These are phyloP conservation scores for Sinella curviseta DNA, from an alignment of 1,140 invertebrate genomes.

Conservation along the genomic window DNA sequence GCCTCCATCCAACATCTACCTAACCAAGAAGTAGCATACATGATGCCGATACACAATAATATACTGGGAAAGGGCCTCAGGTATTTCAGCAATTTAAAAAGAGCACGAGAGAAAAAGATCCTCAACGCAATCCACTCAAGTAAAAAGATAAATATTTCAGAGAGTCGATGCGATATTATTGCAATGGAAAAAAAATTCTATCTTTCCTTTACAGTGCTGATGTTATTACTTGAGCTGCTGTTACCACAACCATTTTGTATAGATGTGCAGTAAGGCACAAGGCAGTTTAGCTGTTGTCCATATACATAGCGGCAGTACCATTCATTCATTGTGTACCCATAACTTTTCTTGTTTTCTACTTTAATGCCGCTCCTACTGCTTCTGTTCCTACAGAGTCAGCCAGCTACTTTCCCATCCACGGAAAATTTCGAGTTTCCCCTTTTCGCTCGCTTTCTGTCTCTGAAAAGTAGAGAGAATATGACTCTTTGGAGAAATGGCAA, in stretches of 20 bases:
- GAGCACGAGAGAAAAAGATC: not conserved
- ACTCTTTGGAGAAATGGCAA: not conserved
- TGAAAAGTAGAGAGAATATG: not conserved
- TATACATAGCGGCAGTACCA: too few species aligned
- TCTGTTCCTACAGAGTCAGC: not conserved
- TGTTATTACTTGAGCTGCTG: slow-evolving; percentile 4
- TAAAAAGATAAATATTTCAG: slow-evolving; percentile 17
- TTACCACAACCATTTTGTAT: slow-evolving; percentile 12
- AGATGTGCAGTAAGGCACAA: not conserved
- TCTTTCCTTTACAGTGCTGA: not conserved
- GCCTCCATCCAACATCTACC: too few species aligned
- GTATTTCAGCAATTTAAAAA: slow-evolving; percentile 4
- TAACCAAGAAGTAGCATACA: too few species aligned
- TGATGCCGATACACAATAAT: too few species aligned
- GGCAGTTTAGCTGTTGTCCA: too few species aligned
- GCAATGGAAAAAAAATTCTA: not conserved
- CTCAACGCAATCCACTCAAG: not conserved
- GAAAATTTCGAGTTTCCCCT: not conserved
- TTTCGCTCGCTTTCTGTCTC: too few species aligned
- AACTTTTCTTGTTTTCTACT: not conserved
- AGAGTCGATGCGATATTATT: too few species aligned
- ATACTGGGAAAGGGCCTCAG: not conserved
- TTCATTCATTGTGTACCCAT: not conserved
- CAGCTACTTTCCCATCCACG: too few species aligned
- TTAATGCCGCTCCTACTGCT: not conserved